Percentiles rank a stretch among this genome's conserved stretches.
Conservation (phyloP, 2,797 vertebrate genomes). For the Anguilla megastoma region DNA sequence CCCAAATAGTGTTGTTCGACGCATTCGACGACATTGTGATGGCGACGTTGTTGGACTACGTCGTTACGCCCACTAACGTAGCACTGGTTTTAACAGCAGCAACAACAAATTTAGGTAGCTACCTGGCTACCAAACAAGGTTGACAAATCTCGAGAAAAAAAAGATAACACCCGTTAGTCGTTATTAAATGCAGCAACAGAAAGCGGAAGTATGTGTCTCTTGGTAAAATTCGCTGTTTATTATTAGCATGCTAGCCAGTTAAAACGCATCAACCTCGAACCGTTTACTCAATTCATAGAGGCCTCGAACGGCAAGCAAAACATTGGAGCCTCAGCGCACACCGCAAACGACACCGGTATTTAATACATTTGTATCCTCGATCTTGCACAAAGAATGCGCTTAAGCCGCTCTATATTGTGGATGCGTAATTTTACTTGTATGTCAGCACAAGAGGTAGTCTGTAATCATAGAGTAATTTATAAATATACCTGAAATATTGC, state of each 20-base stretch:
- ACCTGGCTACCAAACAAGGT: background rate
- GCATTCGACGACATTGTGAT: background rate
- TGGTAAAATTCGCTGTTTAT: background rate
- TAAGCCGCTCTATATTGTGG: background rate
- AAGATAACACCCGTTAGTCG: conserved; percentile 30
- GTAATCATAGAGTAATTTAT: background rate
- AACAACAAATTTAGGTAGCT: background rate
- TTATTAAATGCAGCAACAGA: conserved; percentile 21
- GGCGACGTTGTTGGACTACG: background rate
- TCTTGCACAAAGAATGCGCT: background rate
- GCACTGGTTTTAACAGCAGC: background rate
- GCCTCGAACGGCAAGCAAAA: conserved; percentile 39
- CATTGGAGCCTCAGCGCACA: conserved; percentile 41
- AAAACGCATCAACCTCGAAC: background rate
- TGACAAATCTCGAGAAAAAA: background rate
- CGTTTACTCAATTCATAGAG: conserved; percentile 25
- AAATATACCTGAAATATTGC: conserved; percentile 37
- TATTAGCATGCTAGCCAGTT: background rate
- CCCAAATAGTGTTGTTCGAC: background rate
- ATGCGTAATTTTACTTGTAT: background rate
- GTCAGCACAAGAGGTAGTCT: background rate
- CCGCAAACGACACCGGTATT: conserved; percentile 9
- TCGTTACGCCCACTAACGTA: conserved; percentile 21
- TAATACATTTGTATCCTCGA: background rate
- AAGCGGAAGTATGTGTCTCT: background rate